Evolutionary conservation across 2,113 vertebrate species (phyloP), one percentile per base, ranked within the genome.

Genomic region (Delphinus delphis): DNA sequence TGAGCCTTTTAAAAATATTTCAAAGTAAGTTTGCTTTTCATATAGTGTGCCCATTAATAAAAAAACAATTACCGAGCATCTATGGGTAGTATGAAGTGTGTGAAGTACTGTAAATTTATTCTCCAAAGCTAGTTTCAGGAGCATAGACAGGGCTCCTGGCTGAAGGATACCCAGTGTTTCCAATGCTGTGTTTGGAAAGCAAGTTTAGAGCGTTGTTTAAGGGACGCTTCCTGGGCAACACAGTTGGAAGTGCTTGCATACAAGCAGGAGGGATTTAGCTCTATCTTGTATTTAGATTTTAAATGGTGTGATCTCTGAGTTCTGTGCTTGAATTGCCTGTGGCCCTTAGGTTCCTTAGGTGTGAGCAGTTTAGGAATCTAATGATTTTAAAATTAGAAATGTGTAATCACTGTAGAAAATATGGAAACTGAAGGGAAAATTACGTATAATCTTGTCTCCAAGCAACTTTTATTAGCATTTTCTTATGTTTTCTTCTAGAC

Each of bases 191-290:
- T 96, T 97, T 97, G 70, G 89, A 94, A 97, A 92, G 93, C 76
- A 76, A 6, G 63, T 76, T 89, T 38, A 81, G 50, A 92, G 71
- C 53, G 1, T 96, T 96, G 90, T 96, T 62, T 81, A 25, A 89
- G 79, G 79, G 65, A 25, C 47, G 36, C 55, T 31, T 90, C 86
- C 81, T 91, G 89, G 93, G 90, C 74, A 93, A 85, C 96, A 71
- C 93, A 95, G 96, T 94, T 96, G 96, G 79, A 97, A 95, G 90
- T 96, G 33, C 74, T 97, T 97, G 79, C 93, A 93, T 97, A 44
- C 95, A 95, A 97, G 93, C 85, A 6, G 86, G 77, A 81, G 71
- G 63, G 67, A 84, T 97, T 91, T 97, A 92, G 88, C 68, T 63
- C 31, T 81, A 79, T 93, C 60, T 89, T 84, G 70, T 88, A 79